Conservation (phyloP, 2,888 invertebrate species). For the Diarsia mendica region DNA sequence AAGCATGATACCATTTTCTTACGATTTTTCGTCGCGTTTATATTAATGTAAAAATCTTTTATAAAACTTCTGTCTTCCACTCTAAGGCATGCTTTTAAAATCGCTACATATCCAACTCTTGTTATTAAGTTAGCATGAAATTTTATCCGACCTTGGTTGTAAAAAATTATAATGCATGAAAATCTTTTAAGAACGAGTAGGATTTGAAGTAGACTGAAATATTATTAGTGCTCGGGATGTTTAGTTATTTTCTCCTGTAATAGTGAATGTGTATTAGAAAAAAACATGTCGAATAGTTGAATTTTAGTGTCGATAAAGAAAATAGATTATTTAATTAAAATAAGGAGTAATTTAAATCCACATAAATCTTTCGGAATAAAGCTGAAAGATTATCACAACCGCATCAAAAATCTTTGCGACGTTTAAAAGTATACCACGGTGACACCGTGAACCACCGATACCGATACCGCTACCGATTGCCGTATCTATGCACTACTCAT, state of each 20-base stretch:
- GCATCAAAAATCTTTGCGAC: neutral
- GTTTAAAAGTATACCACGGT: too few relatives aligned
- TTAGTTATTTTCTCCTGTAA: neutral
- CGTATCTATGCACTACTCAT: too few relatives aligned
- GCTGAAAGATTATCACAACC: neutral
- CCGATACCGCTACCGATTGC: too few relatives aligned
- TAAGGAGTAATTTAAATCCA: too few relatives aligned
- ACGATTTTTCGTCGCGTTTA: neutral
- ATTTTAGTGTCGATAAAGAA: too few relatives aligned
- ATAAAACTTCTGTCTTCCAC: neutral
- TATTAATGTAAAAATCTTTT: constrained; percentile 2
- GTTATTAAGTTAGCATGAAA: constrained; percentile 21
- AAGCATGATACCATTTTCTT: constrained; percentile 17
- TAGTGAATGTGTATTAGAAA: neutral
- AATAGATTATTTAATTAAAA: too few relatives aligned
- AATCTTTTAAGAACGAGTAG: neutral
- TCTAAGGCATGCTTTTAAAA: constrained; percentile 27
- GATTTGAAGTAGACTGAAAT: neutral
- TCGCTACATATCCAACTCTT: neutral
- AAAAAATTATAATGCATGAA: constrained; percentile 28
- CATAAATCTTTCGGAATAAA: neutral
- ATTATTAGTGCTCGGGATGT: neutral
- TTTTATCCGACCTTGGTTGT: neutral
- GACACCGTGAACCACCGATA: too few relatives aligned
- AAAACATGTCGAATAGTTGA: too few relatives aligned